Evolutionary conservation across 2,113 vertebrate species (phyloP), one percentile per base, ranked within the genome.

Genomic region (Centrocercus urophasianus): DNA sequence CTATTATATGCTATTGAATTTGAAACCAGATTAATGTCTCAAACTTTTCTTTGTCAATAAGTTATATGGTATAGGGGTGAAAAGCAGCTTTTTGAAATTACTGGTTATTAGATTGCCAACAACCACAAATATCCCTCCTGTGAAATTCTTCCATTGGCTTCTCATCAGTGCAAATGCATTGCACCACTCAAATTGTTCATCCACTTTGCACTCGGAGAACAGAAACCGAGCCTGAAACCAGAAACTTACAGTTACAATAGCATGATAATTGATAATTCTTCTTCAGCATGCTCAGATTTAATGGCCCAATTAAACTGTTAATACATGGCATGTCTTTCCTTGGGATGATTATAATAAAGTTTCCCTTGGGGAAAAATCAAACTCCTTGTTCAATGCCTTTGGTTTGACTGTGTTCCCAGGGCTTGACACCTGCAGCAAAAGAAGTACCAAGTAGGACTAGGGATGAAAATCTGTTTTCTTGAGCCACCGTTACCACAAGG

Each of bases 1-100:
- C 66, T 81, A 94, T 96, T 96, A 96, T 21, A 25, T 86, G 43
- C 30, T 93, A 93, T 93, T 91, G 95, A 85, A 93, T 93, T 83
- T 91, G 78, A 88, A 89, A 47, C 45, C 52, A 93, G 75, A 93
- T 86, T 93, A 91, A 95, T 91, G 65, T 81, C 69, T 75, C 82
- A 93, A 95, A 93, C 56, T 86, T 87, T 83, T 43, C 25, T 66
- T 70, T 63, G 25, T 88, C 93, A 78, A 13, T 77, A 89, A 73
- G 36, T 82, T 89, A 38, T 1, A 64, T 48, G 38, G 32, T 32
- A 47, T 21, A 66, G 63, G 50, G 40, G 11, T 57, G 34, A 74
- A 91, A 88, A 91, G 67, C 66, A 83, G 34, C 60, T 89, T 89
- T 74, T 88, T 28, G 1, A 83, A 95, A 48, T 77, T 74, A 86